phyloP scores from a whole-genome alignment of 2,113 vertebrate species.

The Callipepla squamata region DNA sequence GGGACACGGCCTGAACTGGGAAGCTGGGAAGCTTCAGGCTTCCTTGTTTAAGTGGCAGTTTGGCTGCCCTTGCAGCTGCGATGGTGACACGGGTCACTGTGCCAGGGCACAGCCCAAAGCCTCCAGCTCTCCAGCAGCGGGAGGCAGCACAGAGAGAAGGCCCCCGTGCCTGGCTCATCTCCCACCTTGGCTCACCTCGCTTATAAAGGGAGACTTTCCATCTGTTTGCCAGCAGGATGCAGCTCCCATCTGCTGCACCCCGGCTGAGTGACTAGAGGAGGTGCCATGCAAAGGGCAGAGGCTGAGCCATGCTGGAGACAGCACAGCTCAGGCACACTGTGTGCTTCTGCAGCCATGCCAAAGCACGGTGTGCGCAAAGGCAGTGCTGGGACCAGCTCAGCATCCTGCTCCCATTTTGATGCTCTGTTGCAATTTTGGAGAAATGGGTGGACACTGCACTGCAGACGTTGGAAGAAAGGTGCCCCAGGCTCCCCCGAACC shows the following conservation, averaged over 20 bases:
- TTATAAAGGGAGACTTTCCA: not conserved
- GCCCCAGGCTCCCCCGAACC: not conserved
- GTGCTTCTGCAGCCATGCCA: not conserved
- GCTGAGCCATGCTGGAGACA: fast-evolving
- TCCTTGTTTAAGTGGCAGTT: not conserved
- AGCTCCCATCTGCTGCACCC: not conserved
- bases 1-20: not conserved
- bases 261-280: not conserved
- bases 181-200: not conserved
- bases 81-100: no score
- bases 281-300: not conserved
- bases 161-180: no score
- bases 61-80: not conserved
- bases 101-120: not conserved
- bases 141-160: not conserved
- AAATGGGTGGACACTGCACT: not conserved
- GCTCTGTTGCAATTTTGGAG: not conserved
- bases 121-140: not conserved
- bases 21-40: not conserved
- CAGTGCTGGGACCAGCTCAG: fast-evolving
- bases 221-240: fast-evolving
- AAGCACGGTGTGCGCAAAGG: fast-evolving
- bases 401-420: not conserved
- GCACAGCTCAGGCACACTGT: not conserved
- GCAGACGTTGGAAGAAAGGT: not conserved